Percentiles rank a stretch among this genome's conserved stretches.
phyloP scores from a whole-genome alignment of 2,888 invertebrate species.

The Drosophila sordidula region DNA sequence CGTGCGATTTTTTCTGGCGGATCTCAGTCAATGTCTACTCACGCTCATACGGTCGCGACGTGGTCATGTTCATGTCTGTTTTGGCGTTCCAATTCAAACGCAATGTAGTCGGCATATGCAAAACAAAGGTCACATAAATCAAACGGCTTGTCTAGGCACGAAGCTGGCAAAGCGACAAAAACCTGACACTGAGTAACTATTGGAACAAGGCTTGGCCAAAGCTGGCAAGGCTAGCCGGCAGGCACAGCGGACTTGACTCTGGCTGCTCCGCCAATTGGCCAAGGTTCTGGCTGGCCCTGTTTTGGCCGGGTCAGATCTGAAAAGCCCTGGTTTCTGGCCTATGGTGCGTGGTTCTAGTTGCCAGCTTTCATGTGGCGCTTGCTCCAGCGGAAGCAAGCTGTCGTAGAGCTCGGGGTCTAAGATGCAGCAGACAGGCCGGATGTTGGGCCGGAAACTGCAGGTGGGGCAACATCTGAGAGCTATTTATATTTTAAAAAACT shows the following conservation, averaged over 20 bases:
- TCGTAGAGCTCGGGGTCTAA: constrained; percentile 1
- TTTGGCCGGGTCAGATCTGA: constrained; percentile 23
- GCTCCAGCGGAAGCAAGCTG: constrained; percentile 3
- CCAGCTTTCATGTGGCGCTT: constrained; percentile 2
- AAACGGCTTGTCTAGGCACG: constrained; percentile 21
- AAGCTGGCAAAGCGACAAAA: constrained; percentile 49
- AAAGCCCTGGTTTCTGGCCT: constrained; percentile 1
- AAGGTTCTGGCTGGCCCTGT: constrained; percentile 30
- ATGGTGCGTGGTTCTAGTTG: constrained; percentile 1
- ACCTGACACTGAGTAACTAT: constrained; percentile 66
- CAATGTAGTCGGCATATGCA: constrained; percentile 56
- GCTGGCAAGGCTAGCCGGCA: constrained; percentile 14
- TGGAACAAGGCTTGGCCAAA: constrained; percentile 37
- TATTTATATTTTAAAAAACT: background rate
- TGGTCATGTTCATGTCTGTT: constrained; percentile 24
- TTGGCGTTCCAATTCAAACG: constrained; percentile 19
- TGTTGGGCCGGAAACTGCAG: constrained; percentile 21
- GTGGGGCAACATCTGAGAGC: background rate
- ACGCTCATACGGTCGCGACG: constrained; percentile 35
- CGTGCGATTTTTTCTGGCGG: background rate
- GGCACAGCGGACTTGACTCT: background rate
- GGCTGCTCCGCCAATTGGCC: constrained; percentile 18
- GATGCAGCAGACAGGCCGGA: constrained; percentile 17
- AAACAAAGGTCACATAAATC: constrained; percentile 63
- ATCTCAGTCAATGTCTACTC: constrained; percentile 33